phyloP scores from a whole-genome alignment of 2,113 vertebrate species.

The Rhinolophus sinicus region DNA sequence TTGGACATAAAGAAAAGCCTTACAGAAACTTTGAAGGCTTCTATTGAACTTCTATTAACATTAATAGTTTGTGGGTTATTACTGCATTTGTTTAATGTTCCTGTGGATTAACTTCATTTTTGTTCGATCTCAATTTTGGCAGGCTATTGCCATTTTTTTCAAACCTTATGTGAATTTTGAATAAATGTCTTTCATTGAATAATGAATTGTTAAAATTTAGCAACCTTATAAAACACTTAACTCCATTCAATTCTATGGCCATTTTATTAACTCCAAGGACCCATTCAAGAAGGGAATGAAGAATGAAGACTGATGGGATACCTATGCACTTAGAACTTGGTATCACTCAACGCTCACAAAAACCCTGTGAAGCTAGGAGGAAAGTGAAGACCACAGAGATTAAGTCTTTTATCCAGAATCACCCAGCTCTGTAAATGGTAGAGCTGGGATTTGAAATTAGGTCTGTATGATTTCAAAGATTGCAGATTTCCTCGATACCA shows the following conservation, averaged over 20 bases:
- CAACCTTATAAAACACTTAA: neutral
- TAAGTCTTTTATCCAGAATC: constrained; percentile 20
- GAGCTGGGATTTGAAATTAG: constrained; percentile 51
- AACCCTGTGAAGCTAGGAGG: constrained; percentile 13
- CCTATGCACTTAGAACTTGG: neutral
- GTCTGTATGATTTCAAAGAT: constrained; percentile 31
- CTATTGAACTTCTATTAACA: neutral
- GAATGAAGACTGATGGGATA: neutral
- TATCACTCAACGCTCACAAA: constrained; percentile 18
- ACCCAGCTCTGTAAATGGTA: constrained; percentile 48
- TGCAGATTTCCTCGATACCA: constrained; percentile 19
- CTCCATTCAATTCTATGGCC: neutral
- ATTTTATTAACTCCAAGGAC: constrained; percentile 40
- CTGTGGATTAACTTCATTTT: constrained; percentile 50
- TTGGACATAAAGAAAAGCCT: neutral
- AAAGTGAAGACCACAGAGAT: constrained; percentile 51
- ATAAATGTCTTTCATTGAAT: neutral
- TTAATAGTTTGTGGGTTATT: constrained; percentile 13
- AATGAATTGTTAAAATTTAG: constrained; percentile 17
- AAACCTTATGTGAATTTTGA: constrained; percentile 49
- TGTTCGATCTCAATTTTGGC: neutral
- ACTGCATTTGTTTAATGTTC: constrained; percentile 13
- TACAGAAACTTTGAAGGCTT: too few species aligned
- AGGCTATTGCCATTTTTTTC: neutral
- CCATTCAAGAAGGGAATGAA: constrained; percentile 13